Conservation (phyloP, 2,797 vertebrate species). For the Sebastes minor region DNA sequence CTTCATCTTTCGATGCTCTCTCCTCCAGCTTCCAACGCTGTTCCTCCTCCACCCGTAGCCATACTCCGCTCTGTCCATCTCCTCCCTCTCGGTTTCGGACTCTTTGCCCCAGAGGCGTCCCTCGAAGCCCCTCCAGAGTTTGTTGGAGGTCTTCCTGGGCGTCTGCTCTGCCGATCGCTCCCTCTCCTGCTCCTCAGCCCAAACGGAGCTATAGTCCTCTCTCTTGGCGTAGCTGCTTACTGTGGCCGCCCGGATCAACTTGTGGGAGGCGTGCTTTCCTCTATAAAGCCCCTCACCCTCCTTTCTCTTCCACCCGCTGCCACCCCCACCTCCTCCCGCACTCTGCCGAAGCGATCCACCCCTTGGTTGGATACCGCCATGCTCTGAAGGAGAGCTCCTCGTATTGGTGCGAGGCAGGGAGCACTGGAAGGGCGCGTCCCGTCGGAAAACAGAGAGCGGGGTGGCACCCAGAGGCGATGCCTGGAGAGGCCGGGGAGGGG, state of each 20-base stretch:
- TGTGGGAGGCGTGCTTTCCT: constrained; percentile 85
- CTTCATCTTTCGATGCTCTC: constrained; percentile 68
- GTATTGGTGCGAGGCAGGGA: constrained; percentile 79
- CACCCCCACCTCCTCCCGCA: constrained; percentile 38
- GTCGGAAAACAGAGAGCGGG: constrained; percentile 82
- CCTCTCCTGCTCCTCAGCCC: constrained; percentile 69
- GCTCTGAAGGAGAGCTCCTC: constrained; percentile 70
- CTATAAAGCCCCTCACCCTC: constrained; percentile 82
- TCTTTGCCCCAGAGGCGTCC: constrained; percentile 80
- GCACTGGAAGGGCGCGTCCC: constrained; percentile 84
- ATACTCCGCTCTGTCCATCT: constrained; percentile 74
- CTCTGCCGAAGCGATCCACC: constrained; percentile 81
- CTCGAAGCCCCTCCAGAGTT: constrained; percentile 83
- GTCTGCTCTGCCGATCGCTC: constrained; percentile 16
- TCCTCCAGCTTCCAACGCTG: constrained; percentile 73
- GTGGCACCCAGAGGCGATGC: constrained; percentile 79
- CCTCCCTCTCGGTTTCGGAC: constrained; percentile 72
- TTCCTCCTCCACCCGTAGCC: constrained; percentile 75
- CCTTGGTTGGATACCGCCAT: constrained; percentile 71
- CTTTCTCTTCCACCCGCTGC: constrained; percentile 59
- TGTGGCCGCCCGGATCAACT: constrained; percentile 83
- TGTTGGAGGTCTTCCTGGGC: constrained; percentile 66
- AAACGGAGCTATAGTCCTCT: constrained; percentile 73
- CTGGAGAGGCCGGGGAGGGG: constrained; percentile 80
- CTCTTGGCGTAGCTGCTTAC: constrained; percentile 82